A percentile compares a stretch with the other conserved stretches of the same genome.
Conservation (phyloP, 2,113 vertebrate species). For the Salvelinus sp. region DNA sequence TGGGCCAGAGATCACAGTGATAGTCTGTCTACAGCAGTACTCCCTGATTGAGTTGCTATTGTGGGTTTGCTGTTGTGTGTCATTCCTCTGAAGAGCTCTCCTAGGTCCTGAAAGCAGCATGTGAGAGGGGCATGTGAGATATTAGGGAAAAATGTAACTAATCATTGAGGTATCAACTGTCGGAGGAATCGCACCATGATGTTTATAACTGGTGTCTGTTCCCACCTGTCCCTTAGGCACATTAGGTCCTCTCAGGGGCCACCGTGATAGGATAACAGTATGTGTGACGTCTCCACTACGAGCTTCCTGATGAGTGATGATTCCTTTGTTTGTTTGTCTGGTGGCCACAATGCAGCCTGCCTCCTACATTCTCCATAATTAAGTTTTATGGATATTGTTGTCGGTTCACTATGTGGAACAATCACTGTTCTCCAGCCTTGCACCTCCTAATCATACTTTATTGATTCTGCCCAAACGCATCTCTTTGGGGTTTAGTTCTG, state of each 20-base stretch:
- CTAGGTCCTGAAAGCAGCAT: slow-evolving; percentile 59
- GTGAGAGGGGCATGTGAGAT: not conserved
- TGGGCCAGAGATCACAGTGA: too few species aligned
- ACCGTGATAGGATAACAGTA: not conserved
- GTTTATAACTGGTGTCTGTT: not conserved
- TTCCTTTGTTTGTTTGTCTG: not conserved
- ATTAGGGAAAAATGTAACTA: too few species aligned
- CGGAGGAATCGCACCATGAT: not conserved
- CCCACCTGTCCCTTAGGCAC: not conserved
- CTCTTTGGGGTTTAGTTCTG: not conserved
- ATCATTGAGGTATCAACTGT: too few species aligned
- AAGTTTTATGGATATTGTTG: not conserved
- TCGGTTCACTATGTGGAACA: not conserved
- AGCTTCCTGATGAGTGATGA: not conserved
- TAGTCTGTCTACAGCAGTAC: too few species aligned
- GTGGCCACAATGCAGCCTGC: not conserved
- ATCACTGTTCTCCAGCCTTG: too few species aligned
- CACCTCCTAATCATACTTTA: not conserved
- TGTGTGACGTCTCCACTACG: not conserved
- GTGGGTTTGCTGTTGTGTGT: not conserved
- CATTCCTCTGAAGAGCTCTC: slow-evolving; percentile 50
- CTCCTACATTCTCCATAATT: not conserved
- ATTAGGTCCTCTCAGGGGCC: too few species aligned
- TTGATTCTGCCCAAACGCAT: not conserved
- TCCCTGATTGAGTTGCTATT: not conserved